Evolutionary conservation across 2,113 vertebrate species (phyloP), one percentile per base, ranked within the genome.

Genomic region (Epinephelus cyanopodus): DNA sequence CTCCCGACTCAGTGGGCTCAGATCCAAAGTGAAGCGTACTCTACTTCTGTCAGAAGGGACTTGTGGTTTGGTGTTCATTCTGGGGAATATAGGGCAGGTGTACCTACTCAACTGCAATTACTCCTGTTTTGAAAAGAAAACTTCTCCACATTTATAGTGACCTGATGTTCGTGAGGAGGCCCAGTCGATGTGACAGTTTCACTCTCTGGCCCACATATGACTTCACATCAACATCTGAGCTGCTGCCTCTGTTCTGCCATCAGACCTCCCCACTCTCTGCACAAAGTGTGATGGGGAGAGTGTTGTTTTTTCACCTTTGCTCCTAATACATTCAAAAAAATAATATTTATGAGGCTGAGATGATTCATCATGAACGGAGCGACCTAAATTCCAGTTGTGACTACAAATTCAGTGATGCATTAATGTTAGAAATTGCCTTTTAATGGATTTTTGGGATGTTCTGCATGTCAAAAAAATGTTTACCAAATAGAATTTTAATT

Each of bases 1-100:
- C 54, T 72, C 75, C 58, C 58, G 50, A 81, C 73, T 87, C 83
- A 77, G 17, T 84, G 80, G 76, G 71, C 66, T 60, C 66, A 19
- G 65, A 88, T 90, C 39, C 50, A 82, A 74, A 86, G 72, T 79
- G 81, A 90, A 79, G 84, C 65, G 66, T 69, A 76, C 50, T 70
- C 84, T 74, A 73, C 63, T 76, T 91, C 78, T 89, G 85, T 85
- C 69, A 4, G 83, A 84, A 71, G 37, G 64, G 7, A 64, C 73
- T 87, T 47, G 19, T 56, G 10, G 77, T 77, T 86, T 19, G 10
- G 11, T 72, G 60, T 52, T 89, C 77, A 71, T 50, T 53, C 69
- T 19, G 53, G 42, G 27, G 39, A 76, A 84, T 77, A 68, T 71
- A 64, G 79, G 54, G 64, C 62, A 33, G 71, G 52, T 79, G 62